Percentiles rank a stretch among this genome's conserved stretches.
Evolutionary conservation across 2,113 vertebrate genomes (phyloP).

Genomic region (Tichodroma muraria): DNA sequence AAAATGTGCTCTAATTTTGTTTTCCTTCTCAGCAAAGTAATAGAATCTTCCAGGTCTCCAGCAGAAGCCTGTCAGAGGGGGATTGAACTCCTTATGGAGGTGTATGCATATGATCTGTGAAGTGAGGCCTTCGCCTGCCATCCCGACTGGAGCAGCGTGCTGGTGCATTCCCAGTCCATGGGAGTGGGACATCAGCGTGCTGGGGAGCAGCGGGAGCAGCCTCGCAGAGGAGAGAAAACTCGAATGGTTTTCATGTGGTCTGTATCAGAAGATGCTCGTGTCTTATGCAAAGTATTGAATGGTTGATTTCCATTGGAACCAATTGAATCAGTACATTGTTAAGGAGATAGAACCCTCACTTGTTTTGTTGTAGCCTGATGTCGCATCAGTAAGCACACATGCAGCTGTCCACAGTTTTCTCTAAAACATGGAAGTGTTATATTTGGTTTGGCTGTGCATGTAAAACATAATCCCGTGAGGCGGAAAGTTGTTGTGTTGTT

Average conservation of each 20-base stretch:
- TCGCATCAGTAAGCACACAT: background rate
- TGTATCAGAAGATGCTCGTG: background rate
- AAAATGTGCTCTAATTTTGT: background rate
- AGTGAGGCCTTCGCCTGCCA: background rate
- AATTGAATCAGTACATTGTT: background rate
- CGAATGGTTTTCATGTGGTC: background rate
- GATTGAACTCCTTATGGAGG: background rate
- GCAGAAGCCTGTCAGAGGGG: background rate
- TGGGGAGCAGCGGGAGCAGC: background rate
- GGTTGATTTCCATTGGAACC: background rate
- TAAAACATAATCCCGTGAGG: background rate
- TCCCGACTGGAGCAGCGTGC: rapidly evolving
- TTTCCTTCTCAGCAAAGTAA: background rate
- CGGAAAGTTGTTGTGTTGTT: background rate
- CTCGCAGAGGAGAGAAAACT: background rate
- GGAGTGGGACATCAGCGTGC: background rate
- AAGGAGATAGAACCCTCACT: background rate
- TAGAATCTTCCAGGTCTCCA: background rate
- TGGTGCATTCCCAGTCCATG: background rate
- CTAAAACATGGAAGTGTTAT: background rate
- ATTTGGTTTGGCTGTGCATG: background rate
- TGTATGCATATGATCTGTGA: background rate
- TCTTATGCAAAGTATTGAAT: background rate
- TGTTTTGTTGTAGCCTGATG: background rate
- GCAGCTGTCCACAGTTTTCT: background rate